Evolutionary conservation across 2,113 vertebrate species (phyloP).

Genomic region (Lonchura striata): DNA sequence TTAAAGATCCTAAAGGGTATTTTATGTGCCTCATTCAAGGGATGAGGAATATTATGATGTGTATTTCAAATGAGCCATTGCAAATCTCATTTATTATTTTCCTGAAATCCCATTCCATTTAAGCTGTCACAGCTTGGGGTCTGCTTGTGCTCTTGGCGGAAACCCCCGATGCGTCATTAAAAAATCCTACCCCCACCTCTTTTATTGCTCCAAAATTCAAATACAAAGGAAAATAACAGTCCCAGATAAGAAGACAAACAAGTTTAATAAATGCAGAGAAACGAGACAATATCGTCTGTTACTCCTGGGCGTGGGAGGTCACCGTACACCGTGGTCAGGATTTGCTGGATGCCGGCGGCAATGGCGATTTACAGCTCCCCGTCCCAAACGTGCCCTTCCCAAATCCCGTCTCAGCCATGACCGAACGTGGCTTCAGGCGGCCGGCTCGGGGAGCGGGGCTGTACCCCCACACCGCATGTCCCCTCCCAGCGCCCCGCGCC

Average conservation of each 20-base stretch:
- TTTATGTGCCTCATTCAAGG: neutral
- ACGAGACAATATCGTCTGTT: neutral
- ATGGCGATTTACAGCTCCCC: neutral
- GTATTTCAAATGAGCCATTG: slow-evolving; percentile 37
- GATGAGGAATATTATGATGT: neutral
- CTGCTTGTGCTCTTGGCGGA: neutral
- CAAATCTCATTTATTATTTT: slow-evolving; percentile 23
- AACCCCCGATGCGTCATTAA: neutral
- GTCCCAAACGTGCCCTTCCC: neutral
- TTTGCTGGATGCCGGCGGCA: neutral
- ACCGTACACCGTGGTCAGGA: rapidly evolving
- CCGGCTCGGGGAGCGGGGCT: rapidly evolving
- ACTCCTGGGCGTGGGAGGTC: neutral
- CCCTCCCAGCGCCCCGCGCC: neutral
- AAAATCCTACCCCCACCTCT: neutral
- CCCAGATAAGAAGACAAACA: neutral
- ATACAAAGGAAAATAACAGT: neutral
- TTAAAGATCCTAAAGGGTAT: neutral
- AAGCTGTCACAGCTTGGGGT: slow-evolving; percentile 12
- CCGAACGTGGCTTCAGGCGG: rapidly evolving
- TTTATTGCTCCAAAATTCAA: neutral
- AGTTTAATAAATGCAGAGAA: neutral
- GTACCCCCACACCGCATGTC: neutral
- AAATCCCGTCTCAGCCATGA: neutral
- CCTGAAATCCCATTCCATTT: neutral